phyloP scores from a whole-genome alignment of 2,113 vertebrate species.

The Bombycilla garrulus region DNA sequence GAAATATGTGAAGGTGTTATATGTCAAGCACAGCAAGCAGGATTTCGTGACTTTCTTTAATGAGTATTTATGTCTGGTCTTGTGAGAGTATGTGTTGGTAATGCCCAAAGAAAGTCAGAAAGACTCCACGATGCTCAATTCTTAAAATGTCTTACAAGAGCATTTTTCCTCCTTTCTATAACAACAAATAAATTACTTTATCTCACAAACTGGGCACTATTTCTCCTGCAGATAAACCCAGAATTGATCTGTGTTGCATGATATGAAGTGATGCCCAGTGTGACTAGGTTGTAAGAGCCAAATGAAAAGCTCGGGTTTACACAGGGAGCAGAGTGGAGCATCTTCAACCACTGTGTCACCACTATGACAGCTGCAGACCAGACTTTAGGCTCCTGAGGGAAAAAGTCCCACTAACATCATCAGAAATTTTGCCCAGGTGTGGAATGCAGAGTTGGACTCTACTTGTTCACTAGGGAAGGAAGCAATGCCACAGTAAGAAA shows the following conservation, averaged over 20 bases:
- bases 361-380: background rate
- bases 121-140: background rate
- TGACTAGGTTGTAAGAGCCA: background rate
- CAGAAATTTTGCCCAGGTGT: background rate
- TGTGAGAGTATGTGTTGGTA: fast-evolving
- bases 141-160: background rate
- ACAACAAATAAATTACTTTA: background rate
- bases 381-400: background rate
- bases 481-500: slow-evolving; percentile 37
- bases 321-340: background rate
- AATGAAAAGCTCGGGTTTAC: fast-evolving
- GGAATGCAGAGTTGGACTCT: background rate
- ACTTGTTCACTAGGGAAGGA: slow-evolving; percentile 17
- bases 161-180: background rate
- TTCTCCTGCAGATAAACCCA: background rate
- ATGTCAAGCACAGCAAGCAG: background rate
- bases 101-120: background rate
- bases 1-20: background rate
- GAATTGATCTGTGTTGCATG: background rate
- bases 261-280: background rate
- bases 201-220: background rate
- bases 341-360: background rate
- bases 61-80: background rate
- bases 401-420: background rate
- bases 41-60: background rate